phyloP scores from a whole-genome alignment of 2,113 vertebrate species.

The Podarcis raffonei region DNA sequence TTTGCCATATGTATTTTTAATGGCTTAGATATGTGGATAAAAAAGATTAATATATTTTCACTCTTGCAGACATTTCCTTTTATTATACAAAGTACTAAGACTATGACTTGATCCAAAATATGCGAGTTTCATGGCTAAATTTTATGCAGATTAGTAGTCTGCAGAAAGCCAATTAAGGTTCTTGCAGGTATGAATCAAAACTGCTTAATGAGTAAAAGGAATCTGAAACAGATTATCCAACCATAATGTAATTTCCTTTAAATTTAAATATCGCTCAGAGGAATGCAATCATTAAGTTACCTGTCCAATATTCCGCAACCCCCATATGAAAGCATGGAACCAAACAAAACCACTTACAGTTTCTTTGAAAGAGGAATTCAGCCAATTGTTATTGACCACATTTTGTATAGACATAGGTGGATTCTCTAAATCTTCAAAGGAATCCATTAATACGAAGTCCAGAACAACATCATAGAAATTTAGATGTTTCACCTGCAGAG shows the following conservation, averaged over 20 bases:
- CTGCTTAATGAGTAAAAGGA: neutral
- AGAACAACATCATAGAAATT: slow-evolving; percentile 98
- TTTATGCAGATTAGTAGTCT: neutral
- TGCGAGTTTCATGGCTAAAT: neutral
- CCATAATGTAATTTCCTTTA: neutral
- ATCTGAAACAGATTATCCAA: accelerated
- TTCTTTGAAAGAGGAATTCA: slow-evolving; percentile 96
- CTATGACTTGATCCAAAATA: neutral
- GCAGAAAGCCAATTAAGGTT: neutral
- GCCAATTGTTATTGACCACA: slow-evolving; percentile 95
- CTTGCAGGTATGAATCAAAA: neutral
- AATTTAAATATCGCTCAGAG: neutral
- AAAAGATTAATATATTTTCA: neutral
- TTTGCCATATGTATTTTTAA: no score
- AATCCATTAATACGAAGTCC: slow-evolving; percentile 98
- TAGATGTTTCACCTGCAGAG: slow-evolving; percentile 88
- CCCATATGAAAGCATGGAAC: neutral
- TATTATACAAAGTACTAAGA: neutral
- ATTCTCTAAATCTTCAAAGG: slow-evolving; percentile 98
- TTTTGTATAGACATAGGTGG: slow-evolving; percentile 95
- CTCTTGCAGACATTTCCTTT: neutral
- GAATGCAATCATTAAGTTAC: neutral
- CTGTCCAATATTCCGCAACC: neutral
- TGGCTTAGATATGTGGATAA: neutral
- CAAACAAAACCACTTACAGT: slow-evolving; percentile 80